Conservation (phyloP, 2,113 vertebrate species). For the Bujurquina vittata region DNA sequence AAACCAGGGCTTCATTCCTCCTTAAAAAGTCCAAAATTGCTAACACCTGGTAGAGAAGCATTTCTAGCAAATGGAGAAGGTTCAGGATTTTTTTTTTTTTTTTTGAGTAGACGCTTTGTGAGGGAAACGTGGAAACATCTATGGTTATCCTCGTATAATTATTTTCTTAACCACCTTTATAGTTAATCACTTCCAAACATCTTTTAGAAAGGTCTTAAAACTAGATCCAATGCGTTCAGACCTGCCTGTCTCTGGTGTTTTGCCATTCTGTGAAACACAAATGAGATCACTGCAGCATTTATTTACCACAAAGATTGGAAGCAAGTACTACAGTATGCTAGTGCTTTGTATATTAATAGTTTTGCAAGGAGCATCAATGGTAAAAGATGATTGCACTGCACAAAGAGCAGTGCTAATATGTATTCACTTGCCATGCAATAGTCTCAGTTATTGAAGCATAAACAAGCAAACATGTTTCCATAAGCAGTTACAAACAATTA, state of each 20-base stretch:
- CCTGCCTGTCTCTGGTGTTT: not conserved
- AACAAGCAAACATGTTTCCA: not conserved
- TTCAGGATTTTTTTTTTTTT: too few species aligned
- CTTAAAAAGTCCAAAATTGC: conserved; percentile 11
- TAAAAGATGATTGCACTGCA: not conserved
- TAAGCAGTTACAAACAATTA: not conserved
- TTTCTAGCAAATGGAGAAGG: not conserved
- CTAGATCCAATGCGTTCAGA: not conserved
- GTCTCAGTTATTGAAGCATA: not conserved
- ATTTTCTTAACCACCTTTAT: not conserved
- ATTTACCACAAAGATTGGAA: not conserved
- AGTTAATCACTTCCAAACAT: not conserved
- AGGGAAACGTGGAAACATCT: not conserved
- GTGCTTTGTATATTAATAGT: conserved; percentile 20
- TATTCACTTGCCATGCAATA: conserved; percentile 6
- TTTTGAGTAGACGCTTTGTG: not conserved
- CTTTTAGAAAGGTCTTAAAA: not conserved
- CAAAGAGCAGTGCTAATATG: not conserved
- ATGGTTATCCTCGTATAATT: not conserved
- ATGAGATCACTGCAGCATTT: not conserved
- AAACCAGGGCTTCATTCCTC: not conserved
- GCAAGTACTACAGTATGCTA: not conserved
- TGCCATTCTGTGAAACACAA: not conserved
- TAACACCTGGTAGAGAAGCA: not conserved
- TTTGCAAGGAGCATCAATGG: not conserved